Conservation (phyloP, 2,113 vertebrate species). For the Podarcis cretensis region DNA sequence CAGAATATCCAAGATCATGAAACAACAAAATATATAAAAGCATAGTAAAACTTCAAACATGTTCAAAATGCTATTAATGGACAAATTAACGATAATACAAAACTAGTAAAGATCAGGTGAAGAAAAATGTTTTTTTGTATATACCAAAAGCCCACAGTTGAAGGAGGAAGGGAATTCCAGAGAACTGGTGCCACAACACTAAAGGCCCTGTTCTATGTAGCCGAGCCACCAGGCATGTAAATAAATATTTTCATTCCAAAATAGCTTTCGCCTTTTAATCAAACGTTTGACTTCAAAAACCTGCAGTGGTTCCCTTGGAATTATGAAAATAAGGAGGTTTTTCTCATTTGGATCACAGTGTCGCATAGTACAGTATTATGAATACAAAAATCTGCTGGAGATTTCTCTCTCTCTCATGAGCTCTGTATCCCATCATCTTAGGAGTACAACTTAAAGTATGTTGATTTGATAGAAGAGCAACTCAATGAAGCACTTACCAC, state of each 20-base stretch:
- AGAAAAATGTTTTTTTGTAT: no score
- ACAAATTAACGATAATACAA: no score
- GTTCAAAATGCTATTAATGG: no score
- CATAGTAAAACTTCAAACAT: no score
- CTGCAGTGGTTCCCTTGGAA: not conserved
- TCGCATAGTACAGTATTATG: not conserved
- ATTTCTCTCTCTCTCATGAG: not conserved
- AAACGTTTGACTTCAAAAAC: not conserved
- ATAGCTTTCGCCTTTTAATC: not conserved
- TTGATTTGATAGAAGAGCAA: slow-evolving; percentile 96
- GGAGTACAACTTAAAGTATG: slow-evolving; percentile 98
- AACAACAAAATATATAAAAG: no score
- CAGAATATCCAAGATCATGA: no score
- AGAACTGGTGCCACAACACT: no score
- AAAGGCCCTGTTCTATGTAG: no score
- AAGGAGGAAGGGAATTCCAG: no score
- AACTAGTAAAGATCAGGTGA: no score
- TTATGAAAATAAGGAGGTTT: not conserved
- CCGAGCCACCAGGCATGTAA: no score
- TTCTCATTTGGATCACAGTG: not conserved
- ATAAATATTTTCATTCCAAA: not conserved
- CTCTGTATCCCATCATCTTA: slow-evolving; percentile 50
- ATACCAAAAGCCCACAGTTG: no score
- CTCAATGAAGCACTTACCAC: slow-evolving; percentile 98
- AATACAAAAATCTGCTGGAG: not conserved